A percentile compares a stretch with the other conserved stretches of the same genome.
These are phyloP conservation scores for Lutjanus erythropterus DNA, from an alignment of 2,113 vertebrate species.

Conservation along the genomic window DNA sequence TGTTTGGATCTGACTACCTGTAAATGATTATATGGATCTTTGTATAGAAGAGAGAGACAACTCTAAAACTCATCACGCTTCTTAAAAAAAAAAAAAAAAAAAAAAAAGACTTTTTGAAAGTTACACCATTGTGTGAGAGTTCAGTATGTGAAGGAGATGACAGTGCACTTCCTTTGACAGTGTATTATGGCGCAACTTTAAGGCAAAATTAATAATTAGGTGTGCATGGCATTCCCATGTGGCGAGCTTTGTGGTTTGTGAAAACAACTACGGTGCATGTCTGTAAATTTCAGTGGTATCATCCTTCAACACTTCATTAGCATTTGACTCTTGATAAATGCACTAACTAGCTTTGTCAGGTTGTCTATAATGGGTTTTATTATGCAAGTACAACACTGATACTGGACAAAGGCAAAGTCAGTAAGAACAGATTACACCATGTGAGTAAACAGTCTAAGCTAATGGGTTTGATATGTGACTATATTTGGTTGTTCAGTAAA, in stretches of 20 bases:
- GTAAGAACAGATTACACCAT: conserved; percentile 18
- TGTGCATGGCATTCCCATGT: conserved; percentile 14
- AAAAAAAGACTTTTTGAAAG: neutral
- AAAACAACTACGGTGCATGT: conserved; percentile 1
- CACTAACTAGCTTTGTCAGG: conserved; percentile 24
- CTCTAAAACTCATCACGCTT: neutral
- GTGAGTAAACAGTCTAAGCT: neutral
- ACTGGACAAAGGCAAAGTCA: conserved; percentile 49
- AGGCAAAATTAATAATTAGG: conserved; percentile 54
- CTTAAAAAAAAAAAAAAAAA: neutral
- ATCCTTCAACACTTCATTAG: conserved; percentile 5
- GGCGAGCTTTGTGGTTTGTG: conserved; percentile 3
- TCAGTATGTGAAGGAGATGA: conserved; percentile 9
- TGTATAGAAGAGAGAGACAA: neutral
- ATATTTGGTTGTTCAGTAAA: conserved; percentile 10
- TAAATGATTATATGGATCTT: neutral
- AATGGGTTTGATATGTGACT: neutral
- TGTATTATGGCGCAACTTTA: conserved; percentile 46
- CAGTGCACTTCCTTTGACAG: neutral
- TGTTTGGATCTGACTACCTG: neutral
- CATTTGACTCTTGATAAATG: conserved; percentile 16
- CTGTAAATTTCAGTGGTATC: neutral
- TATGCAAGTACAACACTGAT: conserved; percentile 38
- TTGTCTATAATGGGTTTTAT: conserved; percentile 30
- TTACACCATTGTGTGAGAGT: conserved; percentile 6